Evolutionary conservation across 1,140 invertebrate species (phyloP).

Genomic region (Phymorhynchus buccinoides): DNA sequence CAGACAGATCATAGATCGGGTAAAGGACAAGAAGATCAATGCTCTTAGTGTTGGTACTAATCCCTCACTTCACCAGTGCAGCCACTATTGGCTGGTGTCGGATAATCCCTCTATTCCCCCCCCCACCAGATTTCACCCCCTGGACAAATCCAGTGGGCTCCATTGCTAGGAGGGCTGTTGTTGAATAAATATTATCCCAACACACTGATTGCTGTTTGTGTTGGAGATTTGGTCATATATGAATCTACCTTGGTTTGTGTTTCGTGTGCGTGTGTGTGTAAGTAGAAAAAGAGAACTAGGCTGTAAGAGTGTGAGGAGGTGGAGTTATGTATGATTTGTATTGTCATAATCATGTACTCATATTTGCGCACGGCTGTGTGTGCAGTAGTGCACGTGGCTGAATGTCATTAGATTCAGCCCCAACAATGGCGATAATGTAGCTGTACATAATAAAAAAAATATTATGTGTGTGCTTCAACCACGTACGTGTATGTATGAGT

Average conservation of each 20-base stretch:
- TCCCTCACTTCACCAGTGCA: too few species aligned
- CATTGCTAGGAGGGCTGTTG: not conserved
- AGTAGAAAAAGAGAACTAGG: not conserved
- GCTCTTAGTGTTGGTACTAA: not conserved
- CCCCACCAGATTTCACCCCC: not conserved
- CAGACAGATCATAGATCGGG: too few species aligned
- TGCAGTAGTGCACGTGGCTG: not conserved
- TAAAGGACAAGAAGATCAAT: too few species aligned
- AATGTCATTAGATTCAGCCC: too few species aligned
- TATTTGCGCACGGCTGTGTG: too few species aligned
- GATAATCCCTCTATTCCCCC: not conserved
- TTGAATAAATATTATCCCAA: not conserved
- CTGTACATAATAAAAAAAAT: not conserved
- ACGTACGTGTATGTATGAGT: not conserved
- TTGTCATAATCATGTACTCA: too few species aligned
- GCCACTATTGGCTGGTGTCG: not conserved
- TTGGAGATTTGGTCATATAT: not conserved
- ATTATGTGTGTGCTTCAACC: not conserved
- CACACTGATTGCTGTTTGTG: not conserved
- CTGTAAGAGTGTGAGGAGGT: slow-evolving; percentile 8
- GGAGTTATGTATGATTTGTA: too few species aligned
- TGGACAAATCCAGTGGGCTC: not conserved
- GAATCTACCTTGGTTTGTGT: not conserved
- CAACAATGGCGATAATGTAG: not conserved
- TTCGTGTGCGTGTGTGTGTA: slow-evolving; percentile 6